phyloP scores from a whole-genome alignment of 2,888 invertebrate genomes.

The Hirtodrosophila duncani region DNA sequence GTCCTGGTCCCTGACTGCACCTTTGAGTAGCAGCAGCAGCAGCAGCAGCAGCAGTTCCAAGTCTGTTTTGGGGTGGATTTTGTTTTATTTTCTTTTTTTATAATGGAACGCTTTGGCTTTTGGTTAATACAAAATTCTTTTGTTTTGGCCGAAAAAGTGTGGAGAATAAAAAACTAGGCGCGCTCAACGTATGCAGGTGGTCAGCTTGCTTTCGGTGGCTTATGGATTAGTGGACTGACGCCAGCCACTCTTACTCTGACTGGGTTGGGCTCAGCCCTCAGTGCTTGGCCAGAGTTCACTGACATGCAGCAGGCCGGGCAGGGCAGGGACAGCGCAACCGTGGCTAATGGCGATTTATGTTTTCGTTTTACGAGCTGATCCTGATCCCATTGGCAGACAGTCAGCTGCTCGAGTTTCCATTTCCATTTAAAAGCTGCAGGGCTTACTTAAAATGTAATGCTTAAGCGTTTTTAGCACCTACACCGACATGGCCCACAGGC shows the following conservation, averaged over 20 bases:
- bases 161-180: conserved; percentile 40
- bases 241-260: too few species aligned
- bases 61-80: conserved; percentile 57
- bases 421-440: conserved; percentile 41
- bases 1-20: conserved; percentile 38
- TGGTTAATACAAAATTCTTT: conserved; percentile 69
- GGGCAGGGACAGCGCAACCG: too few species aligned
- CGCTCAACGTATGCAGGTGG: conserved; percentile 54
- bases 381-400: conserved; percentile 26
- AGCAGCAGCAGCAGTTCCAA: background rate
- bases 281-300: conserved; percentile 40
- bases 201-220: conserved; percentile 36
- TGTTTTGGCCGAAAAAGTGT: conserved; percentile 42
- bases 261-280: conserved; percentile 4
- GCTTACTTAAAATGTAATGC: conserved; percentile 48
- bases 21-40: conserved; percentile 6
- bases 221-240: conserved; percentile 60
- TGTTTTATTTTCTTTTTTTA: too few species aligned
- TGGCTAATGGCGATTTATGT: background rate
- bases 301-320: conserved; percentile 38
- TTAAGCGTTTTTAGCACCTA: conserved; percentile 46
- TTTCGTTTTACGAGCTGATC: too few species aligned
- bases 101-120: conserved; percentile 68
- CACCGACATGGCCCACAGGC: conserved; percentile 14
- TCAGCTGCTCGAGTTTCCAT: conserved; percentile 5